A percentile compares a stretch with the other conserved stretches of the same genome.
Conservation (phyloP, 2,797 vertebrate genomes). For the Liparis tanakae region DNA sequence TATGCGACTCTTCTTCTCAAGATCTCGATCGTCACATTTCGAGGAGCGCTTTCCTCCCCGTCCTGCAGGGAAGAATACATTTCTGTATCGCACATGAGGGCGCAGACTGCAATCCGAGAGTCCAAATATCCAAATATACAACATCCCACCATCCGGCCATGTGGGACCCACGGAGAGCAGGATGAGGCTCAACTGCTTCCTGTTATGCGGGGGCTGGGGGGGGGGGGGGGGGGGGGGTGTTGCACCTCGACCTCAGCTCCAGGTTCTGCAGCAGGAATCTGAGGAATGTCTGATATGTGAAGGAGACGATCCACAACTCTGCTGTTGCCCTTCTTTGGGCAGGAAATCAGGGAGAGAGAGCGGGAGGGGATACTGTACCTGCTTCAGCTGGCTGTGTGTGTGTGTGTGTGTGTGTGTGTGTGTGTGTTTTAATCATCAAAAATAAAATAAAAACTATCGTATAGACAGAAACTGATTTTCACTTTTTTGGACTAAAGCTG, state of each 20-base stretch:
- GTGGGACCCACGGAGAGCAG: conserved; percentile 31
- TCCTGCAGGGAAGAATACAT: too few relatives aligned
- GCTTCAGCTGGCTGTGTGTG: conserved; percentile 26
- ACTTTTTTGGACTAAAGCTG: too few relatives aligned
- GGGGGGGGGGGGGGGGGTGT: conserved; percentile 26
- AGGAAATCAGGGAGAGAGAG: conserved; percentile 62
- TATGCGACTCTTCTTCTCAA: too few relatives aligned
- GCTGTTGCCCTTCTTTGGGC: conserved; percentile 78
- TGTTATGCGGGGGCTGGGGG: conserved; percentile 41
- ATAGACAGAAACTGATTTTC: background rate
- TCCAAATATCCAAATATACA: conserved; percentile 18
- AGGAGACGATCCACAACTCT: conserved; percentile 59
- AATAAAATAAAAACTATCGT: background rate
- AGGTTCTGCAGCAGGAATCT: conserved; percentile 70
- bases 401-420: background rate
- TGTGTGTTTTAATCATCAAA: background rate
- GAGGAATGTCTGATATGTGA: conserved; percentile 80
- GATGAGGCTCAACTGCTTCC: conserved; percentile 45
- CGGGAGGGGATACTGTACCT: conserved; percentile 50
- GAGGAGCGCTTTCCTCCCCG: too few relatives aligned
- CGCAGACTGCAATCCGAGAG: background rate
- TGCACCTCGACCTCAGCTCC: conserved; percentile 58
- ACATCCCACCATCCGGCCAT: background rate
- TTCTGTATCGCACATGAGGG: background rate
- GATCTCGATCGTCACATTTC: too few relatives aligned